These are phyloP conservation scores for Psittacula cyanocephala DNA, from an alignment of 2,113 vertebrate species.

Conservation along the genomic window DNA sequence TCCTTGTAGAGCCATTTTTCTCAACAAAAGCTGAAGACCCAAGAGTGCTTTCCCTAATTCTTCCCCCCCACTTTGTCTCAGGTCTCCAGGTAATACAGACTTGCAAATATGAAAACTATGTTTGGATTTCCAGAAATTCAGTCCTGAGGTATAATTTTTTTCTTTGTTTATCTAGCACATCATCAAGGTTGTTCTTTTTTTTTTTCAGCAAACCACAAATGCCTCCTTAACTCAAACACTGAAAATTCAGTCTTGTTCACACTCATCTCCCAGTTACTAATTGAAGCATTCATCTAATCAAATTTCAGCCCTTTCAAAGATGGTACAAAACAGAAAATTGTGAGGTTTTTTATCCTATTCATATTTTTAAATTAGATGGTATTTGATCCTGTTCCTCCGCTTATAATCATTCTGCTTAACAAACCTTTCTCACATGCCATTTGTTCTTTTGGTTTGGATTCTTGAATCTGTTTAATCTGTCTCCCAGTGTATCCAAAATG, in stretches of 20 bases:
- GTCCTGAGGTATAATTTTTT: constrained; percentile 56
- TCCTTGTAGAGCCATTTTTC: not conserved
- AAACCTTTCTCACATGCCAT: constrained; percentile 60
- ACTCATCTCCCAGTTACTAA: constrained; percentile 6
- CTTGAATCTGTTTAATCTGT: not conserved
- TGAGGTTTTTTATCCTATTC: constrained; percentile 17
- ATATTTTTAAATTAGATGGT: constrained; percentile 27
- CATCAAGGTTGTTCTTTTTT: not conserved
- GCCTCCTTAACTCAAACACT: constrained; percentile 19
- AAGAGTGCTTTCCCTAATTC: not conserved
- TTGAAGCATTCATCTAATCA: constrained; percentile 20
- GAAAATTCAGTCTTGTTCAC: constrained; percentile 27
- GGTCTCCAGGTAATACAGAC: not conserved
- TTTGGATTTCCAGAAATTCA: constrained; percentile 29
- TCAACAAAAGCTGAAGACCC: not conserved
- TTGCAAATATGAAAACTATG: not conserved
- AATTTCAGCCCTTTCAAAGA: constrained; percentile 26
- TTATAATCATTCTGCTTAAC: not conserved
- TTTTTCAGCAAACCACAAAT: constrained; percentile 19
- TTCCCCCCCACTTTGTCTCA: not conserved
- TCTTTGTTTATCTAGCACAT: constrained; percentile 69
- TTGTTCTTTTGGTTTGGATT: constrained; percentile 2
- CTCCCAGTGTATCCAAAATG: constrained; percentile 16
- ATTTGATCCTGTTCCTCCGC: constrained; percentile 26
- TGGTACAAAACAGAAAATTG: not conserved